phyloP scores from a whole-genome alignment of 2,888 invertebrate genomes.

The Nymphalis urticae region DNA sequence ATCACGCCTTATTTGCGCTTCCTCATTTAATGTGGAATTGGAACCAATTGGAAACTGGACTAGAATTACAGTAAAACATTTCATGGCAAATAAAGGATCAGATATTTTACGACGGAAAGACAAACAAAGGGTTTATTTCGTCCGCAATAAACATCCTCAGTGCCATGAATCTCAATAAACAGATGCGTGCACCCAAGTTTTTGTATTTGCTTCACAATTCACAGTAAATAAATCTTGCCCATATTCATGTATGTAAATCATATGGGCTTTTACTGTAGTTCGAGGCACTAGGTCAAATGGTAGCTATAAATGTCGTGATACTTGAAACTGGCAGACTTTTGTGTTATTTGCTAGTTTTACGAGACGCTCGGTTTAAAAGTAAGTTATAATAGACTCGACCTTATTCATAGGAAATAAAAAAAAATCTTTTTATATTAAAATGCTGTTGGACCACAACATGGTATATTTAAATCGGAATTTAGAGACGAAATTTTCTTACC shows the following conservation, averaged over 20 bases:
- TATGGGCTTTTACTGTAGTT: slow-evolving; percentile 14
- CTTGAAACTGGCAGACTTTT: slow-evolving; percentile 8
- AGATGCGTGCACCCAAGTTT: slow-evolving; percentile 22
- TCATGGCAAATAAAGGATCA: slow-evolving; percentile 25
- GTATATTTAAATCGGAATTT: too few relatives aligned
- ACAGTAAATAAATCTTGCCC: slow-evolving; percentile 28
- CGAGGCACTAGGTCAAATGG: slow-evolving; percentile 1
- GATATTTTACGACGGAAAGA: slow-evolving; percentile 21
- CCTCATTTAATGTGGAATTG: slow-evolving; percentile 6
- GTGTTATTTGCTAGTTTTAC: neutral
- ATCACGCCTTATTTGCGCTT: neutral
- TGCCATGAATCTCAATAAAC: slow-evolving; percentile 35
- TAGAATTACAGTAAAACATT: slow-evolving; percentile 18
- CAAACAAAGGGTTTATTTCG: slow-evolving; percentile 20
- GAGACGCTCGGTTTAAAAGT: neutral
- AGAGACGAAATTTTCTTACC: too few relatives aligned
- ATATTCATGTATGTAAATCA: slow-evolving; percentile 32
- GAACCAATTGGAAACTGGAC: slow-evolving; percentile 15
- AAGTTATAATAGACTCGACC: neutral
- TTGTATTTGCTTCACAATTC: slow-evolving; percentile 23
- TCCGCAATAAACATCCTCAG: slow-evolving; percentile 25
- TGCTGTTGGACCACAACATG: too few relatives aligned
- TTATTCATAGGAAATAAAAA: too few relatives aligned
- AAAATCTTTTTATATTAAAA: too few relatives aligned
- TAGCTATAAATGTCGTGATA: slow-evolving; percentile 8